Conservation (phyloP, 2,113 vertebrate species). For the Protomyctophum bolini region DNA sequence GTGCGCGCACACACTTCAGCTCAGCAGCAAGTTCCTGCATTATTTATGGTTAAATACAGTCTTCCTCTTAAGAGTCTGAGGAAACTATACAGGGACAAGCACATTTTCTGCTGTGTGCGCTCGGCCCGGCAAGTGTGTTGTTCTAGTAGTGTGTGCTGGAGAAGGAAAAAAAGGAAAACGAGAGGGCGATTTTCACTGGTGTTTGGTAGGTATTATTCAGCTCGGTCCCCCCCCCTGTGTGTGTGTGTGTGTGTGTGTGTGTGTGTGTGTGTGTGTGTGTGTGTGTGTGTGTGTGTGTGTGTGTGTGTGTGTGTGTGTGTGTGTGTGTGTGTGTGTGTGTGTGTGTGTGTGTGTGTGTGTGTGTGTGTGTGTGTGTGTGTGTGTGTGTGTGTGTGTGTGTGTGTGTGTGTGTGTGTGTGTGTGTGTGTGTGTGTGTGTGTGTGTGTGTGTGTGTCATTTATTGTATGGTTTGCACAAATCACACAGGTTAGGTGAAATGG, state of each 20-base stretch:
- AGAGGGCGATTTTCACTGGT: too few species aligned
- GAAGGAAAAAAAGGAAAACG: too few species aligned
- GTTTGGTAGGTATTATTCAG: too few species aligned
- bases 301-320: conserved; percentile 6
- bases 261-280: conserved; percentile 8
- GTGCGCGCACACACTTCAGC: not conserved
- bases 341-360: not conserved
- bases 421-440: not conserved
- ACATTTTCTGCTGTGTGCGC: conserved; percentile 40
- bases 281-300: conserved; percentile 9
- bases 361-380: conserved; percentile 1
- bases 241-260: not conserved
- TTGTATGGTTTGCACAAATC: conserved; percentile 24
- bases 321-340: not conserved
- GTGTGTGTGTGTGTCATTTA: conserved; percentile 37
- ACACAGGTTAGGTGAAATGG: conserved; percentile 47
- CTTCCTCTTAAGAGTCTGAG: conserved; percentile 37
- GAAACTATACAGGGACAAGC: conserved; percentile 26
- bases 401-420: conserved; percentile 3
- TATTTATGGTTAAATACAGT: conserved; percentile 50
- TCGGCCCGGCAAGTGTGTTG: too few species aligned
- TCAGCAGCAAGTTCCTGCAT: conserved; percentile 35
- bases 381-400: conserved; percentile 14
- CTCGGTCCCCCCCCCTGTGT: conserved; percentile 5
- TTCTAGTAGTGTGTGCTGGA: too few species aligned